Base-by-base conservation (phyloP, 2,113 vertebrate species). In the Notiomystis cincta region DNA sequence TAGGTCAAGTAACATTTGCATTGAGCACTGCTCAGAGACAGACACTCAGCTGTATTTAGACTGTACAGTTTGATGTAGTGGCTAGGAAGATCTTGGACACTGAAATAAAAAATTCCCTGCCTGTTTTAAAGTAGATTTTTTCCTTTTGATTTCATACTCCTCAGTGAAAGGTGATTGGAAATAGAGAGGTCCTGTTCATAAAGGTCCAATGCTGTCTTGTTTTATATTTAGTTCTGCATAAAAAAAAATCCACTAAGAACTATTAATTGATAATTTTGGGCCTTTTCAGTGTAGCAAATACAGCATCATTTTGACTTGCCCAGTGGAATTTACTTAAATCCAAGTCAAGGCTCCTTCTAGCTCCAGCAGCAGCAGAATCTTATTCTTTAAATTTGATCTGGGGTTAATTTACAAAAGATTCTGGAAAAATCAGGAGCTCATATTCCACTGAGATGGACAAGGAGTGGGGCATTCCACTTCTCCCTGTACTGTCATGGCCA, bases 1-100 rank as follows among this genome's bases (percentile, higher is more conserved):
- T 95, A 94, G 85, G 92, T 93, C 95, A 94, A 90, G 90, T 67
- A 92, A 93, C 53, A 88, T 89, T 96, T 90, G 90, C 82, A 89
- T 47, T 51, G 76, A 94, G 88, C 79, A 51, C 28, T 73, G 67
- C 79, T 93, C 62, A 50, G 82, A 90, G 79, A 80, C 64, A 90
- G 75, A 50, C 62, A 66, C 35, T 53, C 79, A 73, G 79, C 76
- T 94, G 72, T 56, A 45, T 92, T 86, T 81, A 80, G 60, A 23
- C 17, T 25, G 31, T 62, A 50, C 0, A 3, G 45, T 66, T 82
- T 67, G 56, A 57, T 51, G 50, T 31, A 86, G 23, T 47, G 47
- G 38, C 58, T 86, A 15, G n/a, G 67, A 94, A 90, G 54, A 66
- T 21, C 58, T 81, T 73, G 75, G 75, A 70, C 54, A 83, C 3